Conservation (phyloP, 1,140 invertebrate genomes). For the Sarcophaga bullata region DNA sequence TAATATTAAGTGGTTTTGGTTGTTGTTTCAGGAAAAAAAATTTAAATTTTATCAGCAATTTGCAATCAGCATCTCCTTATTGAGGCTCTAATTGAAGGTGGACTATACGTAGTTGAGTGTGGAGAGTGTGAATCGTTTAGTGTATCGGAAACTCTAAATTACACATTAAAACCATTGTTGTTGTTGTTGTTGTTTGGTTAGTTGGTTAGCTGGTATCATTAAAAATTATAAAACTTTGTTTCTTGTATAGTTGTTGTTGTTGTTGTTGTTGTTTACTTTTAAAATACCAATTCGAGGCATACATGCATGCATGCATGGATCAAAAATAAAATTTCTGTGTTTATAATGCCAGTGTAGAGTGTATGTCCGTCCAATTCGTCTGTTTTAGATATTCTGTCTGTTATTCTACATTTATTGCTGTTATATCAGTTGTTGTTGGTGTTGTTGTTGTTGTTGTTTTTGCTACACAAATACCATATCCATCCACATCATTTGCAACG, state of each 20-base stretch:
- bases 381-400: neutral
- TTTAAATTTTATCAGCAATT: too few species aligned
- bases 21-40: too few species aligned
- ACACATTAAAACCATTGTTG: conserved; percentile 23
- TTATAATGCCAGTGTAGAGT: neutral
- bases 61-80: too few species aligned
- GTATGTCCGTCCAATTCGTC: neutral
- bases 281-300: conserved; percentile 16
- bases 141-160: conserved; percentile 7
- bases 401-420: neutral
- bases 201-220: too few species aligned
- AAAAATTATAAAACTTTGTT: too few species aligned
- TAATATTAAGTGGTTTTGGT: too few species aligned
- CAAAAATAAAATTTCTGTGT: too few species aligned
- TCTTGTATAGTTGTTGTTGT: neutral
- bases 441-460: neutral
- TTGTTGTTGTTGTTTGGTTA: neutral
- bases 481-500: conserved; percentile 42
- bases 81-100: too few species aligned
- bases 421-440: too few species aligned
- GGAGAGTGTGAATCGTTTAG: too few species aligned
- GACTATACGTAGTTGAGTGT: too few species aligned
- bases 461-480: conserved; percentile 40
- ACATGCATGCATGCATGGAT: neutral
- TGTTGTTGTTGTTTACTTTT: conserved; percentile 38